phyloP scores from a whole-genome alignment of 2,888 invertebrate species.

The Lamproptera curius region DNA sequence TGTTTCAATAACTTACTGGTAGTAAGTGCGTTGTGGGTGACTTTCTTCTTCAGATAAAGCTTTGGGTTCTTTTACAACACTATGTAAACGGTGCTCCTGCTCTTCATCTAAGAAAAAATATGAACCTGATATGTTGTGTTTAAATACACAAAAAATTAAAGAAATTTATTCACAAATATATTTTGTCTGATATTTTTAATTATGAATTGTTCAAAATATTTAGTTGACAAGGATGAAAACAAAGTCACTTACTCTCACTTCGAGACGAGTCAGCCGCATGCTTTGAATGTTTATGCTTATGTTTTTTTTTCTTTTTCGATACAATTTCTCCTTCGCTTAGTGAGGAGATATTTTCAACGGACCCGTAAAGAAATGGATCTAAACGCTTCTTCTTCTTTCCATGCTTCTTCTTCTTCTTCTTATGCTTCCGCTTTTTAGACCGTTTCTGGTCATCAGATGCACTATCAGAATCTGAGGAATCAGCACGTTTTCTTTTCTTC shows the following conservation, averaged over 20 bases:
- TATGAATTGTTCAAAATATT: no score
- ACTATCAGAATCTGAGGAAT: conserved; percentile 63
- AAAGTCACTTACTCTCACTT: conserved; percentile 46
- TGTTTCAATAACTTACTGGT: conserved; percentile 65
- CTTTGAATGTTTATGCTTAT: conserved; percentile 61
- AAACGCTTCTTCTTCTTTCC: conserved; percentile 63
- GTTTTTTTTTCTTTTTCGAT: conserved; percentile 63
- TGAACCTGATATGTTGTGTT: no score
- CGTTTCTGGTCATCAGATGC: conserved; percentile 61
- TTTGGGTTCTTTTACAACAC: conserved; percentile 64
- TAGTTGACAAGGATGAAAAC: no score
- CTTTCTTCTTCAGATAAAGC: conserved; percentile 51
- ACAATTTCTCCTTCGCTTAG: conserved; percentile 61
- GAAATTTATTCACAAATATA: no score
- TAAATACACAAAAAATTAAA: no score
- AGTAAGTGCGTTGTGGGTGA: conserved; percentile 60
- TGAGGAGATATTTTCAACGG: conserved; percentile 47
- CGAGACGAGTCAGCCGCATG: conserved; percentile 48
- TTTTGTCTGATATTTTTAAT: no score
- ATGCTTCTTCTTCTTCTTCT: conserved; percentile 75
- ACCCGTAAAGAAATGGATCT: conserved; percentile 45
- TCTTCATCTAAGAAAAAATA: conserved; percentile 26
- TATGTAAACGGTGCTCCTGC: conserved; percentile 54
- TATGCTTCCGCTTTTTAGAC: conserved; percentile 69
- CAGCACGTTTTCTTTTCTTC: conserved; percentile 67